phyloP scores from a whole-genome alignment of 2,888 invertebrate species.

The Aleiodes testaceus region DNA sequence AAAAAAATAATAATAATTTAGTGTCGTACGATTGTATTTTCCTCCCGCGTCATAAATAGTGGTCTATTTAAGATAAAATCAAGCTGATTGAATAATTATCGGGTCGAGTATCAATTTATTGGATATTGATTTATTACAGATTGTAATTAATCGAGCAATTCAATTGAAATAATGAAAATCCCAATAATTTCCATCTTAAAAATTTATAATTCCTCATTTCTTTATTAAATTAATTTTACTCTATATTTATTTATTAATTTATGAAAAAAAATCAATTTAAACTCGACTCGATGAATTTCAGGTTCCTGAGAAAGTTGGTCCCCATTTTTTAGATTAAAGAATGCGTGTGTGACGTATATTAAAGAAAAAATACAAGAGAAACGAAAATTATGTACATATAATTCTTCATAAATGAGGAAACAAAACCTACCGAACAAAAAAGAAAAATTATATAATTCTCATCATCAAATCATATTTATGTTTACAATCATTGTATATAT shows the following conservation, averaged over 20 bases:
- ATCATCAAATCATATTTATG: conserved; percentile 46
- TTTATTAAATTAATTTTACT: conserved; percentile 15
- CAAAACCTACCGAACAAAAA: conserved; percentile 43
- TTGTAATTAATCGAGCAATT: background rate
- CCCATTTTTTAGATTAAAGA: conserved; percentile 13
- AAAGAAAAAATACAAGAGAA: conserved; percentile 18
- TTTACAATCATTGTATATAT: conserved; percentile 51
- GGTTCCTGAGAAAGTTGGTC: background rate
- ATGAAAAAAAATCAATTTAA: conserved; percentile 34
- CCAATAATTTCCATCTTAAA: background rate
- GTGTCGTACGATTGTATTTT: conserved; percentile 18
- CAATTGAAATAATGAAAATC: background rate
- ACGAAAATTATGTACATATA: conserved; percentile 49
- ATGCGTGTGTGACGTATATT: conserved; percentile 44
- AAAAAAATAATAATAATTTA: background rate
- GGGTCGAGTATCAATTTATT: background rate
- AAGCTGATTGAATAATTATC: background rate
- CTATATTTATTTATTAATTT: conserved; percentile 20
- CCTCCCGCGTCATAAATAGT: conserved; percentile 1
- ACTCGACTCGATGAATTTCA: conserved; percentile 39
- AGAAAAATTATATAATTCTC: conserved; percentile 46
- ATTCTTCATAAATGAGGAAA: conserved; percentile 39
- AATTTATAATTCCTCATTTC: background rate
- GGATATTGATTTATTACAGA: background rate
- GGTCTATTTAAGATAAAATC: background rate